A percentile compares a stretch with the other conserved stretches of the same genome.
phyloP scores from a whole-genome alignment of 2,797 vertebrate species.

The Pristis pectinata region DNA sequence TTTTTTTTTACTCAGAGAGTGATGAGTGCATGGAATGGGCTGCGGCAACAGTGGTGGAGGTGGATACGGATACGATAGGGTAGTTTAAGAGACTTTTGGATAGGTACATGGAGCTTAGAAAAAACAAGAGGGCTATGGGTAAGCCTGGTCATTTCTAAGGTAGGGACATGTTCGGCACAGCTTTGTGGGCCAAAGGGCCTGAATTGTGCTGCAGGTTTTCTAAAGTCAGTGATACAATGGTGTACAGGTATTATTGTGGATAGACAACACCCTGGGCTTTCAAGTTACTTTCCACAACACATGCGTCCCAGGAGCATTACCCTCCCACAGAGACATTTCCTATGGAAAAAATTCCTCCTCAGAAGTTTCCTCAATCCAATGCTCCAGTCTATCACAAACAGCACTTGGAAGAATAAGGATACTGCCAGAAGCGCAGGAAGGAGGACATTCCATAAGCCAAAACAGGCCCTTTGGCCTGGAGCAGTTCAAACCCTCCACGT shows the following conservation, averaged over 20 bases:
- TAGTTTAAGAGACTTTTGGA: no score
- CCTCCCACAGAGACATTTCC: neutral
- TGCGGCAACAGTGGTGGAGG: no score
- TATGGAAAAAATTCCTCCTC: neutral
- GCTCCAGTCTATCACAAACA: neutral
- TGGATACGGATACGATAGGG: no score
- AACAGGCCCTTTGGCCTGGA: neutral
- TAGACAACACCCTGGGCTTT: neutral
- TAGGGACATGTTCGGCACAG: no score
- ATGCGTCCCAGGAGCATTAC: neutral
- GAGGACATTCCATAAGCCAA: neutral
- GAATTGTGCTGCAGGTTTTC: no score
- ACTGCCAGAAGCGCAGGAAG: neutral
- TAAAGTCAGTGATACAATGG: neutral
- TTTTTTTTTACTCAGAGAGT: no score
- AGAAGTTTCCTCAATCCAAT: neutral
- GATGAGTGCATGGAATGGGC: no score
- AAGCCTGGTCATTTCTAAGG: no score
- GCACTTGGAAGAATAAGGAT: neutral
- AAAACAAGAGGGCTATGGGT: no score
- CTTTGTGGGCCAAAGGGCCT: no score
- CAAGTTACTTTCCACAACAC: neutral
- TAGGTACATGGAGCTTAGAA: no score
- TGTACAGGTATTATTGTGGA: neutral
- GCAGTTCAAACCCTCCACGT: neutral